Base-by-base conservation (phyloP, 1,140 invertebrate species). In the Catajapyx aquilonaris region DNA sequence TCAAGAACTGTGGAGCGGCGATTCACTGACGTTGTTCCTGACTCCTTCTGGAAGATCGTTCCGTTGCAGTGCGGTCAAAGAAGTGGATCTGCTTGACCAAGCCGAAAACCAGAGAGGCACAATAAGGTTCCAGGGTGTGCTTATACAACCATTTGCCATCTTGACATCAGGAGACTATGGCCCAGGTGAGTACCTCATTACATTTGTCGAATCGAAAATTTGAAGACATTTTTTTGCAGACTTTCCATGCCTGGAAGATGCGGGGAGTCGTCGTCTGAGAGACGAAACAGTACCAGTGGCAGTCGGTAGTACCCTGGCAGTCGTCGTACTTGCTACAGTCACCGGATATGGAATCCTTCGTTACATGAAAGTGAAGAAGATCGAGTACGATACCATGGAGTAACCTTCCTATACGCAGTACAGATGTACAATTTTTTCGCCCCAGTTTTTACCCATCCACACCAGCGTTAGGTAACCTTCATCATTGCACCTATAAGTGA, bases 341-440 rank as follows among this genome's bases (percentile, higher is more conserved):
- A 67, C 76, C 3, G 81, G 79, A 1, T 90, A 90, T 51, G 80
- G 79, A 1, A 70, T 78, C n/a, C 84, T 70, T 57, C 70, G 83
- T 46, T 84, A 87, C 50, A 69, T 84, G 48, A 84, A 84, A 54
- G 68, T 86, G 20, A 86, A 86, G 56, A 86, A 85, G 51, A 79
- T 87, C 4, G 79, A 86, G 49, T 90, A 90, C 53, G 83, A 84
- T 49, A 86, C 80, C 1, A 88, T 88, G 83, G 79, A 86, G 53
- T 88, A 75, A 69, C 18, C 13, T 32, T n/a, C n/a, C n/a, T n/a
- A n/a, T n/a, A n/a, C n/a, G n/a, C n/a, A n/a, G n/a, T n/a, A n/a
- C n/a, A n/a, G n/a, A n/a, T n/a, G n/a, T n/a, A n/a, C n/a, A n/a
- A n/a, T n/a, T n/a, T n/a, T n/a, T n/a, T n/a, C n/a, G n/a, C n/a